Evolutionary conservation across 2,113 vertebrate species (phyloP).

Genomic region (Alethe castanea): DNA sequence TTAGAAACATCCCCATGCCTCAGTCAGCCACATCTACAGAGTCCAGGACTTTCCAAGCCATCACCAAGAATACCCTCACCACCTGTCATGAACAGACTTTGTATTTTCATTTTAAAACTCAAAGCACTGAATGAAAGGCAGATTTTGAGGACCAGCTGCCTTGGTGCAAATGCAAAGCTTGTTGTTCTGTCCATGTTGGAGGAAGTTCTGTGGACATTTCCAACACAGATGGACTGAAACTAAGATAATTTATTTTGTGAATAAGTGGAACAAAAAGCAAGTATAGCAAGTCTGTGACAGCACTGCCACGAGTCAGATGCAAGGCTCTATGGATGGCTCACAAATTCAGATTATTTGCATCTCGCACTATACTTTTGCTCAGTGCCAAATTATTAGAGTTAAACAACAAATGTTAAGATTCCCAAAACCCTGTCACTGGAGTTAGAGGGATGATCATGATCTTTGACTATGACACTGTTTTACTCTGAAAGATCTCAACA

Average conservation of each 20-base stretch:
- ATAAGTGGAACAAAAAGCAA: neutral
- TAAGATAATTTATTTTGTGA: neutral
- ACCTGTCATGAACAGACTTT: neutral
- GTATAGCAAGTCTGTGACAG: neutral
- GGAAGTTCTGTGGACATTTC: neutral
- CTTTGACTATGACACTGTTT: neutral
- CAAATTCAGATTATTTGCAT: neutral
- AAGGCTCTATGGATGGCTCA: neutral
- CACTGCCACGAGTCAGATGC: neutral
- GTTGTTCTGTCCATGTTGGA: neutral
- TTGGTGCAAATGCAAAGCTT: neutral
- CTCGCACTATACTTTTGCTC: neutral
- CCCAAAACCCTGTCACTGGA: neutral
- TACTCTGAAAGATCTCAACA: neutral
- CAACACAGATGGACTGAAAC: neutral
- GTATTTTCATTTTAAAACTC: neutral
- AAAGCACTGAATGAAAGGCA: neutral
- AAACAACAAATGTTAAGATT: neutral
- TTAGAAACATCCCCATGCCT: neutral
- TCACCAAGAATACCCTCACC: neutral
- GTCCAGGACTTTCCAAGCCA: neutral
- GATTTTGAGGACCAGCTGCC: slow-evolving; percentile 20
- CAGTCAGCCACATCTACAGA: neutral
- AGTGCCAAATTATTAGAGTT: neutral
- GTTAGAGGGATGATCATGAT: neutral